Base-by-base conservation (phyloP, 2,888 invertebrate genomes). In the Eristalis tenax region DNA sequence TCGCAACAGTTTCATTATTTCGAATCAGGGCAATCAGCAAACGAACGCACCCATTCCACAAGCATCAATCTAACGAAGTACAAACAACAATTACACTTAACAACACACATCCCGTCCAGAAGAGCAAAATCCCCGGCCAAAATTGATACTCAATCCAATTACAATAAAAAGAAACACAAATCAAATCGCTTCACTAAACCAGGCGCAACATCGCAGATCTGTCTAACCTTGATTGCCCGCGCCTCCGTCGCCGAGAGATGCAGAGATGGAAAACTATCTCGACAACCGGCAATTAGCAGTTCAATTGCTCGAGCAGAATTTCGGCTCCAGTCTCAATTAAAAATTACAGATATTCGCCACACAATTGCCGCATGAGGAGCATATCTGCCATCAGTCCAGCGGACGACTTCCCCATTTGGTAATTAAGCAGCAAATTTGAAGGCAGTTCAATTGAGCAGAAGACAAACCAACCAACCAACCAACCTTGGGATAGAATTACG, bases 251-350 rank as follows among this genome's bases (percentile, higher is more conserved):
- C 0, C 59, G 22, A 26, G 1, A 8, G 22, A 1, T 6, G 18
- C 4, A 22, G 22, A 57, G 40, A 40, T 18, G 18, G 18, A 74
- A 18, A 74, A 74, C 32, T 50, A 74, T 22, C 35, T 59, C 26
- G 70, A 63, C 32, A 2, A 59, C 56, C 32, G 38, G n/a, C 68
- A 81, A 75, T 76, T 70, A 64, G 63, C 57, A 35, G 63, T 50
- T 80, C 70, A 81, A 81, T 80, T 85, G 84, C 71, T 38, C 64
- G 76, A 63, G 56, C 66, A 63, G 83, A 71, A 66, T 71, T 85
- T 81, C 50, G 81, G 85, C 85, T 85, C 82, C 85, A 82, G 81
- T 69, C 69, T 69, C 68, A 82, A 77, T 85, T 81, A 73, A 82
- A 64, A 81, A 63, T 68, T 73, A 71, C 56, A 66, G 38, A 73